Percentiles rank a stretch among this genome's conserved stretches.
Evolutionary conservation across 2,113 vertebrate genomes (phyloP).

Genomic region (Hucho hucho): DNA sequence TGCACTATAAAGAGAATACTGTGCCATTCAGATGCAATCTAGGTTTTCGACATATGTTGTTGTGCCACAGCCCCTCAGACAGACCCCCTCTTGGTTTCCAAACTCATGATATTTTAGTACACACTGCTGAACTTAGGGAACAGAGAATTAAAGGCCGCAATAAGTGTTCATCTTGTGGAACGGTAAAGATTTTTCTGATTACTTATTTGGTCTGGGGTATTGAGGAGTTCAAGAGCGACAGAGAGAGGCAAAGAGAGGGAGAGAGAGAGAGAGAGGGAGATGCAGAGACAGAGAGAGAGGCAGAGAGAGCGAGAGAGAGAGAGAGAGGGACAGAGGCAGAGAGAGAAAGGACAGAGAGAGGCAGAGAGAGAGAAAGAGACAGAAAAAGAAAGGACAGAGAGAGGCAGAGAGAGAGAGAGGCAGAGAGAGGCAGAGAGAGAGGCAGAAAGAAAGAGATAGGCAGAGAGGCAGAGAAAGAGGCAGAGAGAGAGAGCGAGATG

Average conservation of each 20-base stretch:
- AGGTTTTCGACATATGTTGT: no score
- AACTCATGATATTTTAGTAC: conserved; percentile 21
- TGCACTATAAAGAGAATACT: no score
- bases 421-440: conserved; percentile 14
- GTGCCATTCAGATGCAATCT: no score
- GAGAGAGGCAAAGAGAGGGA: conserved; percentile 18
- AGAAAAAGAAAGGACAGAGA: conserved; percentile 17
- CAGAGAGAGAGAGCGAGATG: not conserved
- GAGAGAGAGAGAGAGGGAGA: conserved; percentile 28
- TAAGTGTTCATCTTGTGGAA: conserved; percentile 4
- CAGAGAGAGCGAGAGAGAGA: no score
- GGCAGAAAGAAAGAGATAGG: conserved; percentile 39
- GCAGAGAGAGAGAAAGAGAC: conserved; percentile 14
- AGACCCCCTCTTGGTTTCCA: not conserved
- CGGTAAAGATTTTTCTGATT: conserved; percentile 31
- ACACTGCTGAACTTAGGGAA: not conserved
- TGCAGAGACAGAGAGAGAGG: conserved; percentile 50
- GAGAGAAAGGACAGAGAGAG: conserved; percentile 37
- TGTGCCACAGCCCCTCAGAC: not conserved
- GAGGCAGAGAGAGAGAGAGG: not conserved
- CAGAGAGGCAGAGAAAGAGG: conserved; percentile 49
- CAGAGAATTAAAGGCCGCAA: not conserved
- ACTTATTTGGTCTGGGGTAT: conserved; percentile 61
- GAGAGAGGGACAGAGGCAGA: conserved; percentile 28
- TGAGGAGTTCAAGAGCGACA: conserved; percentile 53